phyloP scores from a whole-genome alignment of 1,140 invertebrate genomes.

The Rhagoletis pomonella region DNA sequence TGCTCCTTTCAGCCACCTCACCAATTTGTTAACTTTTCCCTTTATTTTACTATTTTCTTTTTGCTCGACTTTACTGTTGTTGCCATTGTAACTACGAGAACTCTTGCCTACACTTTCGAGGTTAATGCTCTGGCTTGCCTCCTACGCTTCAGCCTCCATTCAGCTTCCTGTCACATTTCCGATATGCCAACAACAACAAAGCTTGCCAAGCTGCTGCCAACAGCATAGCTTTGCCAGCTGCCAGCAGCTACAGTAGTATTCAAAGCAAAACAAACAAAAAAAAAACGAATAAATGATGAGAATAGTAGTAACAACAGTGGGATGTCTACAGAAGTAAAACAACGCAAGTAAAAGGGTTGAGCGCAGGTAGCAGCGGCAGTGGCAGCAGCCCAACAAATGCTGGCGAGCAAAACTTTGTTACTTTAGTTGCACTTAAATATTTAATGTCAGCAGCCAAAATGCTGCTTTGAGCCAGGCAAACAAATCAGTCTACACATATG shows the following conservation, averaged over 20 bases:
- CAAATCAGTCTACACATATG: background rate
- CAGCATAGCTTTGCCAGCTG: constrained; percentile 14
- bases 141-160: background rate
- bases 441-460: constrained; percentile 17
- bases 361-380: background rate
- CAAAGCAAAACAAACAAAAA: background rate
- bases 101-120: constrained; percentile 20
- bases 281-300: too few relatives aligned
- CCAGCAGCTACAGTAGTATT: background rate
- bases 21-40: background rate
- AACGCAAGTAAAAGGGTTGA: background rate
- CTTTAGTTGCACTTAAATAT: constrained; percentile 12
- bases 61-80: background rate
- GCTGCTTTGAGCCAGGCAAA: background rate
- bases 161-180: constrained; percentile 44
- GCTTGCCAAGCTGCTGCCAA: background rate
- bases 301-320: background rate
- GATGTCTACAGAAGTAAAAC: background rate
- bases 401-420: background rate
- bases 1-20: background rate
- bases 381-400: background rate
- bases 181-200: background rate
- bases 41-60: background rate
- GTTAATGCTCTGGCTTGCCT: constrained; percentile 26
- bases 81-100: background rate